These are phyloP conservation scores for Cremastobaeus sp. DNA, from an alignment of 2,888 invertebrate species.

Conservation along the genomic window DNA sequence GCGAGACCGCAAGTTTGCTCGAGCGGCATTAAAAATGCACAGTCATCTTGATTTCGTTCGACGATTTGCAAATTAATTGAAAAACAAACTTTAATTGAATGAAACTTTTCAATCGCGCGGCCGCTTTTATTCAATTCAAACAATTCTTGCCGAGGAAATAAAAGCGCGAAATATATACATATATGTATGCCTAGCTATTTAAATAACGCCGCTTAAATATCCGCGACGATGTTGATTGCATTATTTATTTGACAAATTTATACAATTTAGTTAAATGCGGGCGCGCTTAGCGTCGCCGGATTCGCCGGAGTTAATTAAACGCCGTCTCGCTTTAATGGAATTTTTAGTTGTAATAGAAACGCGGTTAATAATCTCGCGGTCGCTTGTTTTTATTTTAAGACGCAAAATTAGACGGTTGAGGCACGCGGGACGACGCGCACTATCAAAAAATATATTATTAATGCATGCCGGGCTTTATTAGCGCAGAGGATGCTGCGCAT, in stretches of 20 bases:
- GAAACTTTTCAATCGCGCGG: constrained; percentile 39
- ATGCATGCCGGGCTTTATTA: constrained; percentile 26
- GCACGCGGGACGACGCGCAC: neutral
- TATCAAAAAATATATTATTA: constrained; percentile 44
- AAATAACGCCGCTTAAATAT: constrained; percentile 37
- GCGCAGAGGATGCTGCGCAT: constrained; percentile 22
- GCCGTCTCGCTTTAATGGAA: constrained; percentile 45
- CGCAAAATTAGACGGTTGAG: constrained; percentile 25
- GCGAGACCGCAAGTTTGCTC: constrained; percentile 27
- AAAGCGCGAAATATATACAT: constrained; percentile 11
- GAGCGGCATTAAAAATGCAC: constrained; percentile 41
- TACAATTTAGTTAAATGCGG: constrained; percentile 45
- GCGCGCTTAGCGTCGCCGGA: constrained; percentile 21
- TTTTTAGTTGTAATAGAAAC: constrained; percentile 47
- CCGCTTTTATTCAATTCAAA: constrained; percentile 35
- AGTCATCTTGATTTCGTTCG: constrained; percentile 49
- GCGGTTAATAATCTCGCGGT: constrained; percentile 23
- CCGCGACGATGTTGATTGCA: constrained; percentile 42
- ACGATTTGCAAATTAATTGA: constrained; percentile 49
- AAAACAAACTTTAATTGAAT: constrained; percentile 48
- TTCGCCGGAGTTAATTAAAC: constrained; percentile 44
- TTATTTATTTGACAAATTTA: constrained; percentile 53
- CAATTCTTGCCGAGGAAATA: constrained; percentile 27
- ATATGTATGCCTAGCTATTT: constrained; percentile 7
- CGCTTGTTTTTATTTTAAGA: constrained; percentile 29